Evolutionary conservation across 2,113 vertebrate genomes (phyloP).

Genomic region (Pteruthius melanotis): DNA sequence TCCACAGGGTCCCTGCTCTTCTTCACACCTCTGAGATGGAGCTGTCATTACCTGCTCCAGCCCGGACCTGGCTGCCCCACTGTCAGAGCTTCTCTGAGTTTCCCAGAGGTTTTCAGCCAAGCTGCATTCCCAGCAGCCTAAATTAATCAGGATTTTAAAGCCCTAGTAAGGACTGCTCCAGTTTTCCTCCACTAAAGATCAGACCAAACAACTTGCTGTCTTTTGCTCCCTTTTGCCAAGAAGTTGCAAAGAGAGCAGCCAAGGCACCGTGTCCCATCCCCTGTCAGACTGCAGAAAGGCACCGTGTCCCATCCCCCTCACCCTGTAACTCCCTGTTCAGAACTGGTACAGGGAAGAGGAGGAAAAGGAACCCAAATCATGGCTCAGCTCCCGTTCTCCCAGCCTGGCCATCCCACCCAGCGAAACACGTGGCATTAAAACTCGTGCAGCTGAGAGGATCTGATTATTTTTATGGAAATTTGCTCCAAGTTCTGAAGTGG

Average conservation of each 20-base stretch:
- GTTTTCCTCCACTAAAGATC: neutral
- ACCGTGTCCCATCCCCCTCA: neutral
- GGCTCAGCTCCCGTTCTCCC: neutral
- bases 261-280: neutral
- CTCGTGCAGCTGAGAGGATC: neutral
- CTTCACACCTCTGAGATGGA: neutral
- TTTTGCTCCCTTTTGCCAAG: neutral
- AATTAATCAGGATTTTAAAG: neutral
- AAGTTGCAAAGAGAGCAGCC: neutral
- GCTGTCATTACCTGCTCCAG: neutral
- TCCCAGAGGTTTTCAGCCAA: neutral
- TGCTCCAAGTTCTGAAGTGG: conserved; percentile 35
- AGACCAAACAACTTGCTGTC: neutral
- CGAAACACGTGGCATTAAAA: fast-evolving
- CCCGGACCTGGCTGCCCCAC: neutral
- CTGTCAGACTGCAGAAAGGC: too few species aligned
- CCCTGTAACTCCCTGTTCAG: neutral
- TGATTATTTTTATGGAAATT: conserved; percentile 64
- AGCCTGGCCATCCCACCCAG: neutral
- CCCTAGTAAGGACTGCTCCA: neutral
- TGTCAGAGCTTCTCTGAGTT: neutral
- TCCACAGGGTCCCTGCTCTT: neutral
- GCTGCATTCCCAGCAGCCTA: neutral
- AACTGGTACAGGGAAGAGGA: neutral
- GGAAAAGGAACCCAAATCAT: neutral